Base-by-base conservation (phyloP, 2,888 invertebrate species). In the Mythimna vitellina region DNA sequence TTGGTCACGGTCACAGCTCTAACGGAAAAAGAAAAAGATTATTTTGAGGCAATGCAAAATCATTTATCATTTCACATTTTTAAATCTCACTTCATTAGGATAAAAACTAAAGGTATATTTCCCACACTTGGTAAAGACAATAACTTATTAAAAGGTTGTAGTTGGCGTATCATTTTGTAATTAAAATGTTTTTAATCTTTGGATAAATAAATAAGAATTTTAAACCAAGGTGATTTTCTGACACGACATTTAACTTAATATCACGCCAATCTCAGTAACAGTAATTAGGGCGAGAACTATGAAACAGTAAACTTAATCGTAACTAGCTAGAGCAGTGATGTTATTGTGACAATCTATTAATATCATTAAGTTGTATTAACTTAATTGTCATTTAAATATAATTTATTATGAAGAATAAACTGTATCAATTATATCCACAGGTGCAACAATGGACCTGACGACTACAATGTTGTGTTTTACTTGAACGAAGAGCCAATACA, bases 401-500 rank as follows among this genome's bases (percentile, higher is more conserved):
- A 53, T 53, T 42, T 46, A 5, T 6, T 1, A 17, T 46, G 7
- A 46, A 46, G 20, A 7, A 14, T 46, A 5, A 46, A 17, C 7
- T 7, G 7, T 46, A 46, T 20, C 57, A 65, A 17, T 38, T 38
- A 12, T 65, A 58, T 17, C 91, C 87, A 49, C 85, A 93, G 93
- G 76, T 93, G 93, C 76, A 82, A 73, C 20, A 86, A 80, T 51
- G 76, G 78, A 25, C 51, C 77, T 0, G 87, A 86, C 14, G 93
- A 94, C 58, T 91, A 89, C 78, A 93, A 92, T 71, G 90, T 95
- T 10, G 91, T 92, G 51, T 93, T 95, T 83, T 95, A 95, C 80
- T 83, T 93, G 62, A 95, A 95, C 72, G 95, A 95, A 84, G 92
- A 94, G 82, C 94, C 94, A 35, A 76, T 95, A 42, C 86, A 88